A percentile compares a stretch with the other conserved stretches of the same genome.
Evolutionary conservation across 2,113 vertebrate species (phyloP).

Genomic region (Grallaria varia): DNA sequence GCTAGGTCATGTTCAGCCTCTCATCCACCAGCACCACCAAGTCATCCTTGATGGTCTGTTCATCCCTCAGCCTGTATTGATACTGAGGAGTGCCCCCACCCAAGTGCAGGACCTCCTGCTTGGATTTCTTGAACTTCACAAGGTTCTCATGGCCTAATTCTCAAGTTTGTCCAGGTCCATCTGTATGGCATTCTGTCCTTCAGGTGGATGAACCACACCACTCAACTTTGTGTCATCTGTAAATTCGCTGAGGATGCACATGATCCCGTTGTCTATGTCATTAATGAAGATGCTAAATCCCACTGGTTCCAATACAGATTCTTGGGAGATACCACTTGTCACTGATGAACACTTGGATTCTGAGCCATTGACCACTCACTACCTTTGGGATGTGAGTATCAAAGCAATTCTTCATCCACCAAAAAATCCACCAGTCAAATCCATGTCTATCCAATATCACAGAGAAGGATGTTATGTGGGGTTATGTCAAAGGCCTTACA

Average conservation of each 20-base stretch:
- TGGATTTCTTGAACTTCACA: not conserved
- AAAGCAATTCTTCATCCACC: too few species aligned
- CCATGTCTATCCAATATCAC: too few species aligned
- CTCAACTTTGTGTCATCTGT: not conserved
- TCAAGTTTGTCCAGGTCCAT: not conserved
- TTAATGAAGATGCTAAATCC: not conserved
- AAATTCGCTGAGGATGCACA: not conserved
- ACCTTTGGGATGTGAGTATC: not conserved
- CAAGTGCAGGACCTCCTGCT: not conserved
- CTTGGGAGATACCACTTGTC: not conserved
- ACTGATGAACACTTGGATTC: not conserved
- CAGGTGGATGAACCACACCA: not conserved
- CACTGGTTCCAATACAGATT: not conserved
- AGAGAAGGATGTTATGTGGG: too few species aligned
- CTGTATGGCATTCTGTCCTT: not conserved
- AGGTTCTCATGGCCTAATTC: not conserved
- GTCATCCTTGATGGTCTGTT: too few species aligned
- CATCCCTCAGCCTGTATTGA: not conserved
- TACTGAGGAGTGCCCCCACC: not conserved
- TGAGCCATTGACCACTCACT: not conserved
- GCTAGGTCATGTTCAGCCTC: too few species aligned
- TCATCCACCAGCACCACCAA: too few species aligned
- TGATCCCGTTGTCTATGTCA: not conserved
- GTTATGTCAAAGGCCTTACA: too few species aligned
- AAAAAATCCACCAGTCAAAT: too few species aligned